Conservation (phyloP, 2,888 invertebrate genomes). For the Hypercompe scribonia region DNA sequence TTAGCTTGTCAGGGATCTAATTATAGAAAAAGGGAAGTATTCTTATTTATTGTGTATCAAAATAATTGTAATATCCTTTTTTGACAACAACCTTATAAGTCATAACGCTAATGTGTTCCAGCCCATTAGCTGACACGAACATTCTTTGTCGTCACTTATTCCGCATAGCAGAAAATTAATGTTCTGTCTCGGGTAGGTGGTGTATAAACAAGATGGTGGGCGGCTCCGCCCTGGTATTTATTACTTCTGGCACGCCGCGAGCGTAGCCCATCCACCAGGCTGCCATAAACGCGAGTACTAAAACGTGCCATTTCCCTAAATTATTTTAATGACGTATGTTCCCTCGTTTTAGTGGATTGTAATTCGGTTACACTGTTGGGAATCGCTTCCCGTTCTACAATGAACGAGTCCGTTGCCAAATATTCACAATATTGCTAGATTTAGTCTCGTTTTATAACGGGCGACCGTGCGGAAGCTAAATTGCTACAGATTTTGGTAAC, state of each 20-base stretch:
- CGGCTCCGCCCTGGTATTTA: conserved; percentile 75
- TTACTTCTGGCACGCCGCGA: conserved; percentile 72
- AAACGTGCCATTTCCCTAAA: conserved; percentile 80
- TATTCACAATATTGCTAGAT: conserved; percentile 53
- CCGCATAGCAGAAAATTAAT: conserved; percentile 76
- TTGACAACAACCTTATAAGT: conserved; percentile 61
- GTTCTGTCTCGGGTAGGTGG: conserved; percentile 70
- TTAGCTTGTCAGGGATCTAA: conserved; percentile 26
- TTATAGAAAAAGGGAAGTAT: not conserved
- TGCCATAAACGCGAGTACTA: conserved; percentile 77
- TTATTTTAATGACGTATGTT: conserved; percentile 80
- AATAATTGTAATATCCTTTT: conserved; percentile 30
- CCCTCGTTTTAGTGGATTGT: conserved; percentile 70
- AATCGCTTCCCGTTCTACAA: conserved; percentile 58
- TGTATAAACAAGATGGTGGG: conserved; percentile 76
- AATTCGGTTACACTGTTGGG: conserved; percentile 69
- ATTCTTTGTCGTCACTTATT: conserved; percentile 76
- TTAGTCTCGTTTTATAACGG: conserved; percentile 57
- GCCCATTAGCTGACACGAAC: conserved; percentile 71
- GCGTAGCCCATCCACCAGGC: conserved; percentile 62
- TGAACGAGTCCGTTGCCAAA: conserved; percentile 62
- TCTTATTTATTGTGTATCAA: conserved; percentile 11
- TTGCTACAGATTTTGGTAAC: conserved; percentile 54
- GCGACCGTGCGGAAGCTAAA: conserved; percentile 49
- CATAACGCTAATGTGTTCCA: conserved; percentile 68